Conservation (phyloP, 2,888 invertebrate species). For the Sesia apiformis region DNA sequence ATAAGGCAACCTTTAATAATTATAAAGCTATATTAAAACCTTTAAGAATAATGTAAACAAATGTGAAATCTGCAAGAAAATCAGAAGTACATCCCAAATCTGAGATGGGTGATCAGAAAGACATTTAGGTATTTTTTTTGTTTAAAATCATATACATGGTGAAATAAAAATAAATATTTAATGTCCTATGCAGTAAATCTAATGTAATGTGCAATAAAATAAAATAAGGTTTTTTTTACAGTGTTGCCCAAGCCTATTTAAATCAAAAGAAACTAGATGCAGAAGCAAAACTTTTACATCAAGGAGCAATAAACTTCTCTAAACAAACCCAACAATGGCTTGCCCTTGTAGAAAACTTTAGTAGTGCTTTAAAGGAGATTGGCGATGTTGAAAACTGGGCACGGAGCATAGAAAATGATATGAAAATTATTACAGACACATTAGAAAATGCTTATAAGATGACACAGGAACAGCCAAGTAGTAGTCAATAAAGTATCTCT, state of each 20-base stretch:
- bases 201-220: neutral
- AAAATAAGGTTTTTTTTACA: constrained; percentile 43
- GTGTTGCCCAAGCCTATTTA: constrained; percentile 97
- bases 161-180: too few species aligned
- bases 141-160: too few species aligned
- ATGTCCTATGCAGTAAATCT: too few species aligned
- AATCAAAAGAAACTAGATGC: constrained; percentile 98
- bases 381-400: constrained; percentile 99
- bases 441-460: constrained; percentile 95
- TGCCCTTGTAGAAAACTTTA: constrained; percentile 90
- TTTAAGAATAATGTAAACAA: too few species aligned
- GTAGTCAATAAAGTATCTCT: constrained; percentile 20
- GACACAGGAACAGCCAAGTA: constrained; percentile 49
- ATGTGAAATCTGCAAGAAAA: too few species aligned
- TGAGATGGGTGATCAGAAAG: too few species aligned
- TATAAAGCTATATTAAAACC: too few species aligned
- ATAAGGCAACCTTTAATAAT: too few species aligned
- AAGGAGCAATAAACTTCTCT: constrained; percentile 94
- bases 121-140: too few species aligned
- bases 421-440: constrained; percentile 92
- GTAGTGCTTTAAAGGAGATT: constrained; percentile 92
- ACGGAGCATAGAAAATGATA: constrained; percentile 95
- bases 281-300: constrained; percentile 96
- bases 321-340: constrained; percentile 98
- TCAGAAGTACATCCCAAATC: too few species aligned